Base-by-base conservation (phyloP, 37 sponge, comb jelly and placozoan genomes). In the Crambe crambe region DNA sequence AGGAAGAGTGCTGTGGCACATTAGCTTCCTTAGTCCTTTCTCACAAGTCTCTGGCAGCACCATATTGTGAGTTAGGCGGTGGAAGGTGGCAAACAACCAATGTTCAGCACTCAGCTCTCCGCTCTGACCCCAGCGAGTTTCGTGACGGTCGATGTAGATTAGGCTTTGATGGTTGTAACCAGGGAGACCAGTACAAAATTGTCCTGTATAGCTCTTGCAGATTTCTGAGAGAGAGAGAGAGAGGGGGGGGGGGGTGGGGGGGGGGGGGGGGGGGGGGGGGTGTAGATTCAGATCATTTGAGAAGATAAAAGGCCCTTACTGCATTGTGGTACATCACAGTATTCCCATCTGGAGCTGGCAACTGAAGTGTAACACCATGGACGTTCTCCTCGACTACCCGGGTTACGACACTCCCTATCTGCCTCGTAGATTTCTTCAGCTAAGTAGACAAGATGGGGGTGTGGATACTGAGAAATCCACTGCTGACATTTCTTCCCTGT, bases 331-430 rank as follows among this genome's bases (percentile, higher is more conserved):
- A 70, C 42, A 32, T 84, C 63, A 41, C 90, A 89, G 65, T 84
- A 84, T 25, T 79, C 85, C 90, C 90, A 89, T 66, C 85, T 3
- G 1, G 12, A 29, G 38, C 44, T 37, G 18, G 35, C 15, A 38
- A 73, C 44, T 12, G 58, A 25, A 9, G 80, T 80, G 58, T 64
- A 84, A 70, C 90, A 89, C 90, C 90, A 89, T 25, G 90, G 90
- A 1, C 61, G 8, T 27, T 65, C 56, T 12, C 80, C 84, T 9
- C 39, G 18, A 17, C 77, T 77, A 34, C 85, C 90, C 27, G 90
- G 90, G 51, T 89, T 89, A 0, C 90, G 84, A 68, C 70, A 79
- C 9, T 56, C 22, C 29, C 42, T 1, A 4, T 41, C 32, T 2
- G 78, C 86, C 12, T 18, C 43, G 15, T 73, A 10, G 0, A 79